Conservation (phyloP, 1,140 invertebrate genomes). For the Drosophila nebulosa region DNA sequence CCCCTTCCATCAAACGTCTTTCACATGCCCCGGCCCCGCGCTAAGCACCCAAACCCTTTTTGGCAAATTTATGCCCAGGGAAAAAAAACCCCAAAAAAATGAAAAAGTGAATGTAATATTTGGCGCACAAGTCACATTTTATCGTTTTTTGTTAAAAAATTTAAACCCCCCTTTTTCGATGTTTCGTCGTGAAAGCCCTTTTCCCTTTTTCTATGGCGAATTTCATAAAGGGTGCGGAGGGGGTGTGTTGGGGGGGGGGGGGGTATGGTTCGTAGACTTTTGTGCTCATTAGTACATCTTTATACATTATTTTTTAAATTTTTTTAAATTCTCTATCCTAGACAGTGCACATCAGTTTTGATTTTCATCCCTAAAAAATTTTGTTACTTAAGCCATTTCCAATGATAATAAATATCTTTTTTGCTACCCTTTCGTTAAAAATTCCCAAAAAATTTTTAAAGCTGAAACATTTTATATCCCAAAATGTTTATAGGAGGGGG, state of each 20-base stretch:
- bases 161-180: not conserved
- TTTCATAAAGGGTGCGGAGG: not conserved
- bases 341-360: not conserved
- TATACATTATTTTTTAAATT: not conserved
- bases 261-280: not conserved
- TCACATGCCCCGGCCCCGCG: conserved; percentile 51
- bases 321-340: not conserved
- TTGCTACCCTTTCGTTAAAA: too few relatives aligned
- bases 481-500: too few relatives aligned
- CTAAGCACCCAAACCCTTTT: conserved; percentile 10
- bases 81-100: conserved; percentile 5
- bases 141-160: conserved; percentile 1
- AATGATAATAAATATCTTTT: too few relatives aligned
- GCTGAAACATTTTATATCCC: too few relatives aligned
- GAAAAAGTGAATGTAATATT: conserved; percentile 47
- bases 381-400: too few relatives aligned
- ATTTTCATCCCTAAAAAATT: too few relatives aligned
- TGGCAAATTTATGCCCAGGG: conserved; percentile 5
- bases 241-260: not conserved
- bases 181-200: not conserved
- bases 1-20: conserved; percentile 15
- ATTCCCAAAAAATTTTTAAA: too few relatives aligned
- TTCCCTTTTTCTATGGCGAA: not conserved
- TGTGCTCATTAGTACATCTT: not conserved
- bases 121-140: conserved; percentile 30